Percentiles rank a stretch among this genome's conserved stretches.
phyloP scores from a whole-genome alignment of 2,888 invertebrate genomes.

The Pristionchus exspectatus region DNA sequence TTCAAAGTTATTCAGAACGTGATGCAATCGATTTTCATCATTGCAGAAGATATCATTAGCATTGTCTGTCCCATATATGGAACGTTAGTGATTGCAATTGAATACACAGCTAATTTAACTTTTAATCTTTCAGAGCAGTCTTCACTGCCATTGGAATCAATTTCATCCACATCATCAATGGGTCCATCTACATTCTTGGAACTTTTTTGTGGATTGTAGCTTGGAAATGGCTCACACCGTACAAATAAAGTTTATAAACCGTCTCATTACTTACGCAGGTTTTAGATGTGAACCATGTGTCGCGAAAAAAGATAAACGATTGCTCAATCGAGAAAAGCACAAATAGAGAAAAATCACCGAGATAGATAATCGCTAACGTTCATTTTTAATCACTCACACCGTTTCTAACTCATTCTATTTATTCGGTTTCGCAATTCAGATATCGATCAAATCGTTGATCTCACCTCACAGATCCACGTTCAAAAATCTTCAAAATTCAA shows the following conservation, averaged over 20 bases:
- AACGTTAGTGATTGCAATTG: neutral
- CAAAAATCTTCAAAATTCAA: too few relatives aligned
- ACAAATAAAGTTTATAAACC: neutral
- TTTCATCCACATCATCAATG: neutral
- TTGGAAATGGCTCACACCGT: neutral
- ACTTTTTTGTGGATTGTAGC: neutral
- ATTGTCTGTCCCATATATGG: neutral
- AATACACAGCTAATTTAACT: neutral
- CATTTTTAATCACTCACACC: too few relatives aligned
- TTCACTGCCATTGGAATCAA: neutral
- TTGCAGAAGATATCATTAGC: neutral
- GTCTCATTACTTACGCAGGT: too few relatives aligned
- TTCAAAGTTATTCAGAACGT: neutral
- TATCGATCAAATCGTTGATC: too few relatives aligned
- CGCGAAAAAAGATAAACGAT: too few relatives aligned
- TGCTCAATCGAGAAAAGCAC: neutral
- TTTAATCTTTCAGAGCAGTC: neutral
- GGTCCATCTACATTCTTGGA: neutral
- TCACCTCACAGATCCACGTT: too few relatives aligned
- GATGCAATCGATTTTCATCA: constrained; percentile 1
- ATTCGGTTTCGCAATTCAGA: too few relatives aligned
- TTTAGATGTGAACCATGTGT: too few relatives aligned
- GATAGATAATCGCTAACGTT: too few relatives aligned
- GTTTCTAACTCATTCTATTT: too few relatives aligned
- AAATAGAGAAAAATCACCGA: too few relatives aligned